Percentiles rank a stretch among this genome's conserved stretches.
phyloP scores from a whole-genome alignment of 2,888 invertebrate genomes.

The Coremacera marginata region DNA sequence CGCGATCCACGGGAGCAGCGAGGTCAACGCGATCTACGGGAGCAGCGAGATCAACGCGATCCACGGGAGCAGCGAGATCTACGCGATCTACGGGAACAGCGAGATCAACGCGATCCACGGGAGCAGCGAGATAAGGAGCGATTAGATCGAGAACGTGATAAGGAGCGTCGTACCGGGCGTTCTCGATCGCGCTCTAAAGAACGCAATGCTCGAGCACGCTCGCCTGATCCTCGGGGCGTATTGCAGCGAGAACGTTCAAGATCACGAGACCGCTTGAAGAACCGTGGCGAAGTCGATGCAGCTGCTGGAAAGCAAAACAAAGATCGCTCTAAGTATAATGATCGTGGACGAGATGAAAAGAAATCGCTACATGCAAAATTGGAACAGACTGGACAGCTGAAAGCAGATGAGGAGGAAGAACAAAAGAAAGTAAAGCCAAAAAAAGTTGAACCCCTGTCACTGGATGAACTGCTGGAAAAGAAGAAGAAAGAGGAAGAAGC shows the following conservation, averaged over 20 bases:
- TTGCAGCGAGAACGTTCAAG: slow-evolving; percentile 47
- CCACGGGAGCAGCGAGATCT: slow-evolving; percentile 50
- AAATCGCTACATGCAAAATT: slow-evolving; percentile 22
- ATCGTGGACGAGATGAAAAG: slow-evolving; percentile 41
- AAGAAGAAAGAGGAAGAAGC: slow-evolving; percentile 97
- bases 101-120: slow-evolving; percentile 48
- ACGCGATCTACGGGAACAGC: too few species aligned
- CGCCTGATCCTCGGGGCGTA: slow-evolving; percentile 19
- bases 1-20: too few species aligned
- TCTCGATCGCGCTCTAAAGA: slow-evolving; percentile 59
- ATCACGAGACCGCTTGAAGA: slow-evolving; percentile 49
- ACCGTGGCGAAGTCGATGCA: slow-evolving; percentile 30
- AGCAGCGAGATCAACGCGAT: slow-evolving; percentile 46
- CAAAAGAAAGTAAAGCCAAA: slow-evolving; percentile 56
- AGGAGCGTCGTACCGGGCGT: slow-evolving; percentile 54
- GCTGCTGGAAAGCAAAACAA: slow-evolving; percentile 48
- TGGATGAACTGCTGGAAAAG: slow-evolving; percentile 95
- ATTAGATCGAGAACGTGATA: slow-evolving; percentile 46
- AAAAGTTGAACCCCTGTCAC: slow-evolving; percentile 86
- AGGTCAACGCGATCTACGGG: too few species aligned
- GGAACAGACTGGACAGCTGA: slow-evolving; percentile 59
- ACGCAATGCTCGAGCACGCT: slow-evolving; percentile 37
- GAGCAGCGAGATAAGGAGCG: slow-evolving; percentile 50
- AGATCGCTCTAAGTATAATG: slow-evolving; percentile 38
- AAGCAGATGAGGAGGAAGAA: slow-evolving; percentile 69